Conservation (phyloP, 1,140 invertebrate species). For the Eumeta japonica region DNA sequence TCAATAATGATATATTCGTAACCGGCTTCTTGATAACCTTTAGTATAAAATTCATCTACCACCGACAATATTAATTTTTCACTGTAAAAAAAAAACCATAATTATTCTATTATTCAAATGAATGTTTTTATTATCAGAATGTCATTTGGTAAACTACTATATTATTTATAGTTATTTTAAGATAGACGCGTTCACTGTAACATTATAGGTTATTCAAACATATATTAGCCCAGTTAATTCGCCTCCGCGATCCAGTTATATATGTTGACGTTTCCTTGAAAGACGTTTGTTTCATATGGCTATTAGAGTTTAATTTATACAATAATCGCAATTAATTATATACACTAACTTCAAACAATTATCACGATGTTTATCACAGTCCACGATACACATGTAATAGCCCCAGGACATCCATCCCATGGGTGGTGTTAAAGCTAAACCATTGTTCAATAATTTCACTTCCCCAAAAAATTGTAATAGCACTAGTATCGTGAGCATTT, state of each 20-base stretch:
- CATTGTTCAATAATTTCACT: slow-evolving; percentile 68
- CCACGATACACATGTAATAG: slow-evolving; percentile 67
- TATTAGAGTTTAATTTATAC: too few species aligned
- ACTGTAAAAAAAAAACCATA: slow-evolving; percentile 61
- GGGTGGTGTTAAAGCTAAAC: slow-evolving; percentile 76
- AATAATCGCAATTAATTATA: background rate
- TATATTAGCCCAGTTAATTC: too few species aligned
- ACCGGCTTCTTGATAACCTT: slow-evolving; percentile 79
- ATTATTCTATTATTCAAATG: slow-evolving; percentile 1
- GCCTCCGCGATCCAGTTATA: too few species aligned
- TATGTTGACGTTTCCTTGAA: too few species aligned
- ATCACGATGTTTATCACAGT: slow-evolving; percentile 65
- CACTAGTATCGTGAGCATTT: too few species aligned
- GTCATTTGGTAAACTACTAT: slow-evolving; percentile 4
- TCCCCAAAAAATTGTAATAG: slow-evolving; percentile 11
- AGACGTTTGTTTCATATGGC: too few species aligned
- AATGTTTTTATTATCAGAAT: too few species aligned
- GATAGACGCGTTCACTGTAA: too few species aligned
- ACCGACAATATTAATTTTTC: slow-evolving; percentile 77
- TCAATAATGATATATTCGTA: slow-evolving; percentile 88
- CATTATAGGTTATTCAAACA: too few species aligned
- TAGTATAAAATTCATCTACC: slow-evolving; percentile 72
- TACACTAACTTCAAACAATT: slow-evolving; percentile 64
- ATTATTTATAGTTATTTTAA: slow-evolving; percentile 7
- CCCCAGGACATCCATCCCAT: slow-evolving; percentile 84